Evolutionary conservation across 1,140 invertebrate genomes (phyloP), one percentile per base, ranked within the genome.

Genomic region (Potamilus streckersoni): DNA sequence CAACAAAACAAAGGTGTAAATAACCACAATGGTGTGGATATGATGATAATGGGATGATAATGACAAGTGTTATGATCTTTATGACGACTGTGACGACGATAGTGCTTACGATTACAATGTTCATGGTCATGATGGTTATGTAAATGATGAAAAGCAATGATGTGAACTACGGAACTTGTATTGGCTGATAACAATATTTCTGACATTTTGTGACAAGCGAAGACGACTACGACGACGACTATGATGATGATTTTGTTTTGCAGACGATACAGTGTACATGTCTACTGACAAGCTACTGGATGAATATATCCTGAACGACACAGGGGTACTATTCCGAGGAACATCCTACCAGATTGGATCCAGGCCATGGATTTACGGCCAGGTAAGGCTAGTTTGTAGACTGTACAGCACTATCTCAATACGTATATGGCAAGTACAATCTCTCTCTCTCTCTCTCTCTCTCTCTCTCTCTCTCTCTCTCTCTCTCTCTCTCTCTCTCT

Each of bases 361-460:
- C 0, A 93, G 93, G 1, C 93, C 95, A 2, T 98, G 97, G 97
- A 95, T 95, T 80, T 97, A 95, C 85, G 94, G 94, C 0, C 97
- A 98, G 89, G 89, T 90, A 82, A 67, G 56, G 66, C 14, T 0
- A 31, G 38, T 16, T 17, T 63, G 17, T 16, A 5, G 20, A 16
- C 4, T 61, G 6, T 16, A 61, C 14, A 49, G 20, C 27, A 19
- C 8, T 13, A 15, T 61, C 23, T 27, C 5, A n/a, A 19, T 0
- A 19, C 60, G 4, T n/a, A 62, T 6, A 62, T 62, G 13, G 8
- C 19, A 12, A 23, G 6, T 1, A 0, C 60, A n/a, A n/a, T 12
- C 5, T 6, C 60, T 23, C 60, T 62, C 19, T 62, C 19, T 62
- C 19, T 20, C 19, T 19, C 19, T 23, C 60, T 23, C 60, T 62